Evolutionary conservation across 2,797 vertebrate genomes (phyloP).

Genomic region (Spondyliosoma cantharus): DNA sequence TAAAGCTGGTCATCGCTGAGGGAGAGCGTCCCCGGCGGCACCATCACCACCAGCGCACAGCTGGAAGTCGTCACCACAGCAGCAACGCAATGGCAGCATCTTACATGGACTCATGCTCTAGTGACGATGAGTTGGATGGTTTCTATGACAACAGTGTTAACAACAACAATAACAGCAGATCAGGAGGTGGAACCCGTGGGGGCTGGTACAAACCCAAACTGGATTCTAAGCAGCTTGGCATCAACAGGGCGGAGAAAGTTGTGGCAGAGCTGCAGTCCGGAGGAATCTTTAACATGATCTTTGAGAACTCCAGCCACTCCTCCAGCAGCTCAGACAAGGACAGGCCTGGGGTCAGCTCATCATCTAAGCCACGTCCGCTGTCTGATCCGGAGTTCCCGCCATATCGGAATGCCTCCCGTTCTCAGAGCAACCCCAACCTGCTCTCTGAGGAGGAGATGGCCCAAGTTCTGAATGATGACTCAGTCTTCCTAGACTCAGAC

Average conservation of each 20-base stretch:
- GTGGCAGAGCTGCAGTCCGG: conserved; percentile 98
- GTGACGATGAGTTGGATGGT: conserved; percentile 91
- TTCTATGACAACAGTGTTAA: conserved; percentile 78
- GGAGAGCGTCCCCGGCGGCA: conserved; percentile 75
- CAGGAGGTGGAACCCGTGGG: conserved; percentile 75
- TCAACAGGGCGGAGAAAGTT: conserved; percentile 95
- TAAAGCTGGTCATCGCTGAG: conserved; percentile 92
- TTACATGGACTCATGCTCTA: conserved; percentile 91
- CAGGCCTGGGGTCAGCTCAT: conserved; percentile 58
- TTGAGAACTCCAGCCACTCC: conserved; percentile 91
- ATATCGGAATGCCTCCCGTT: conserved; percentile 67
- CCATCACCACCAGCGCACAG: conserved; percentile 71
- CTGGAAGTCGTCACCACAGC: conserved; percentile 70
- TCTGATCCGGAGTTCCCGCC: conserved; percentile 86
- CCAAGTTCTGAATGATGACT: conserved; percentile 86
- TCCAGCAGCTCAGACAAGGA: conserved; percentile 86
- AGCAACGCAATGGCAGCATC: conserved; percentile 58
- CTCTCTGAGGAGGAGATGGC: conserved; percentile 89
- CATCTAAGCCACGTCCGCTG: conserved; percentile 81
- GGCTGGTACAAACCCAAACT: conserved; percentile 90
- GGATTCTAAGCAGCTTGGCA: conserved; percentile 93
- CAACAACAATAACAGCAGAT: conserved; percentile 76
- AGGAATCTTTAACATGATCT: conserved; percentile 97
- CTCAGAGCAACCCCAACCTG: conserved; percentile 80
- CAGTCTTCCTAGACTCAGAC: conserved; percentile 86